Conservation (phyloP, 2,113 vertebrate species). For the Sakesphorus luctuosus region DNA sequence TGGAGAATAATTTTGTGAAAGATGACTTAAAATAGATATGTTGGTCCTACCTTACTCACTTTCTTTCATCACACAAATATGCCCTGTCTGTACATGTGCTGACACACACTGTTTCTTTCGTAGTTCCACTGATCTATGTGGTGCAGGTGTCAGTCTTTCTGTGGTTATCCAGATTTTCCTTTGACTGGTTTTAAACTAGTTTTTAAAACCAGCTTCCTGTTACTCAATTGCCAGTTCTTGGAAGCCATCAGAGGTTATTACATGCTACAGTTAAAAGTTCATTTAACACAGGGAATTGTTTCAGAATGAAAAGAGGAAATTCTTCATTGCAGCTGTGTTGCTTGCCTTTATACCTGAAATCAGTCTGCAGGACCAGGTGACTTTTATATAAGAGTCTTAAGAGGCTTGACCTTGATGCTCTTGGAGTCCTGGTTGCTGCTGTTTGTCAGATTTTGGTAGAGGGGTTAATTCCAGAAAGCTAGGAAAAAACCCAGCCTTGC, state of each 20-base stretch:
- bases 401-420: conserved; percentile 50
- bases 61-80: background rate
- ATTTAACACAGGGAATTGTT: background rate
- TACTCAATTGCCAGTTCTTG: background rate
- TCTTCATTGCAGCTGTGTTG: background rate
- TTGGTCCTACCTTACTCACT: background rate
- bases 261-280: background rate
- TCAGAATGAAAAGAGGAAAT: background rate
- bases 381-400: conserved; percentile 46
- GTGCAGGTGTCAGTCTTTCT: background rate
- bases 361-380: conserved; percentile 19
- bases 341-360: background rate
- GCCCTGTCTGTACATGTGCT: background rate
- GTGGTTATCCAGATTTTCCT: background rate
- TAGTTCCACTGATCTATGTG: rapidly evolving
- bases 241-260: background rate
- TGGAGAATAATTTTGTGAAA: background rate
- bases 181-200: background rate
- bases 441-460: background rate
- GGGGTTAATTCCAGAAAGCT: background rate
- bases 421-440: background rate
- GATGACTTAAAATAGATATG: background rate
- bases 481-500: background rate
- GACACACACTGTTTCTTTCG: background rate
- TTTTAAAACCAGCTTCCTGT: background rate